Evolutionary conservation across 1,140 invertebrate species (phyloP).

Genomic region (Pseudobourletiella spinata): DNA sequence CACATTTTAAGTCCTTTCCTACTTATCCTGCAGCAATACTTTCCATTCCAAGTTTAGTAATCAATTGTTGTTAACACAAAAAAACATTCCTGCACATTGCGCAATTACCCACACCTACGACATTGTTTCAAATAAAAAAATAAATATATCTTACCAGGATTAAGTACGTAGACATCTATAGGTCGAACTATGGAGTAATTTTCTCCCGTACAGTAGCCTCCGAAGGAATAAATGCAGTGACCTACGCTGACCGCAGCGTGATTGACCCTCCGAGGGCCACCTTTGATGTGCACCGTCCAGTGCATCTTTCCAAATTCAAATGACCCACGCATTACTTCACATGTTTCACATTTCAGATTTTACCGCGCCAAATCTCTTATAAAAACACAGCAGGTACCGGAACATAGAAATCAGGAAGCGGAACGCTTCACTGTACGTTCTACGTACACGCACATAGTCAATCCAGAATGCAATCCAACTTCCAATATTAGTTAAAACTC

Average conservation of each 20-base stretch:
- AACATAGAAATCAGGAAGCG: not conserved
- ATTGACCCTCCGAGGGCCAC: slow-evolving; percentile 71
- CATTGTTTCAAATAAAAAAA: slow-evolving; percentile 12
- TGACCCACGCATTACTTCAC: not conserved
- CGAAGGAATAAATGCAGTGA: slow-evolving; percentile 78
- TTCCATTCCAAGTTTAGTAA: too few relatives aligned
- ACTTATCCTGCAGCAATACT: too few relatives aligned
- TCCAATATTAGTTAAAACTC: not conserved
- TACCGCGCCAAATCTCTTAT: not conserved
- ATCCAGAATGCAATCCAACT: too few relatives aligned
- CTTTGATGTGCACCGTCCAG: slow-evolving; percentile 74
- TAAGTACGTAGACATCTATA: slow-evolving; percentile 80
- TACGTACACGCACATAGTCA: too few relatives aligned
- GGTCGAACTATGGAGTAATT: slow-evolving; percentile 56
- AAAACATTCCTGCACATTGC: too few relatives aligned
- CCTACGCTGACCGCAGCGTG: slow-evolving; percentile 79
- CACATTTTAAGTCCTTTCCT: too few relatives aligned
- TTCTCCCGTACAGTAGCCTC: slow-evolving; percentile 45
- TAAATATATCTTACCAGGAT: slow-evolving; percentile 51
- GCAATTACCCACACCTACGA: too few relatives aligned
- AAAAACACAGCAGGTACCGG: too few relatives aligned
- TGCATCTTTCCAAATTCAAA: slow-evolving; percentile 42
- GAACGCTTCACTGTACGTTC: not conserved
- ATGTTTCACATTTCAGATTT: not conserved
- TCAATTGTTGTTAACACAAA: too few relatives aligned